phyloP scores from a whole-genome alignment of 2,888 invertebrate genomes.

The Elegia similella region DNA sequence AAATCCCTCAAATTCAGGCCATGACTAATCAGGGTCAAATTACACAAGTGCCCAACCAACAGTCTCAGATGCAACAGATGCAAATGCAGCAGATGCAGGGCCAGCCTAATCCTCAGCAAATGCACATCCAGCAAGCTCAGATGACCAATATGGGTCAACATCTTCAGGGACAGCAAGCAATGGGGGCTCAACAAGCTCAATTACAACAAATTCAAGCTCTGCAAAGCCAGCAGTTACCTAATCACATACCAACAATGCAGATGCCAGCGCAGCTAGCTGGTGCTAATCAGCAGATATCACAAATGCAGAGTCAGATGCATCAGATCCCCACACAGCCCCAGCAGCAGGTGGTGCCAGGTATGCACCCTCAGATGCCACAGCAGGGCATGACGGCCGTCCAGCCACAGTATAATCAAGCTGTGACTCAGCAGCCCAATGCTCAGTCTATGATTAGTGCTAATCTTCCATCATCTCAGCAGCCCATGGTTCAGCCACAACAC shows the following conservation, averaged over 20 bases:
- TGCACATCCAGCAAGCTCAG: conserved; percentile 77
- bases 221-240: conserved; percentile 79
- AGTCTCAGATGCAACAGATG: conserved; percentile 77
- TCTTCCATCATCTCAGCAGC: conserved; percentile 72
- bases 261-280: conserved; percentile 69
- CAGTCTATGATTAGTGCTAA: conserved; percentile 71
- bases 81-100: conserved; percentile 77
- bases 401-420: conserved; percentile 78
- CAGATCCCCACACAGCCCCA: conserved; percentile 75
- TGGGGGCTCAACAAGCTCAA: conserved; percentile 74
- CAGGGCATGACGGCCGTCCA: conserved; percentile 74
- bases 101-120: conserved; percentile 72
- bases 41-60: conserved; percentile 70
- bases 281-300: conserved; percentile 73
- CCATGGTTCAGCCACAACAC: conserved; percentile 76
- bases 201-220: conserved; percentile 77
- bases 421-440: conserved; percentile 68
- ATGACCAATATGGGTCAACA: conserved; percentile 75
- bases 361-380: conserved; percentile 78
- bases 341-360: conserved; percentile 73
- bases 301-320: conserved; percentile 78
- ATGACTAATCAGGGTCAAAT: conserved; percentile 73
- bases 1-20: conserved; percentile 75
- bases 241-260: conserved; percentile 80
- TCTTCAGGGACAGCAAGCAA: conserved; percentile 68